These are phyloP conservation scores for Heliopora coerulea DNA, from an alignment of 92 coral and sea anemone genomes.

Conservation along the genomic window DNA sequence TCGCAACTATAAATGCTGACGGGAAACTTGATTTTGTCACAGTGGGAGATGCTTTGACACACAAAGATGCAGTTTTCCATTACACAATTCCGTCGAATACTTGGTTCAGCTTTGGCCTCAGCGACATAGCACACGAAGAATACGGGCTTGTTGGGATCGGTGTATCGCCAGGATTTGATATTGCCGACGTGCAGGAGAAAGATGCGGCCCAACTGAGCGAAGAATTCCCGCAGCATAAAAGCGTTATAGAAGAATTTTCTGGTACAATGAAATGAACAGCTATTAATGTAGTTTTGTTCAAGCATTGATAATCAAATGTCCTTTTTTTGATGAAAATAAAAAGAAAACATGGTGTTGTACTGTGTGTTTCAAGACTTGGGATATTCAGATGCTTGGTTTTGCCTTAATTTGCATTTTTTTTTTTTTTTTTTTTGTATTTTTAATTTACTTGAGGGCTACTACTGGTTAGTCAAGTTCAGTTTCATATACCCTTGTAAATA, in stretches of 20 bases:
- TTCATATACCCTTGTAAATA: no score
- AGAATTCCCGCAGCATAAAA: constrained; percentile 73
- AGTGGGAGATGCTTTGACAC: constrained; percentile 66
- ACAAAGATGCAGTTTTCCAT: constrained; percentile 55
- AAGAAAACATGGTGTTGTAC: no score
- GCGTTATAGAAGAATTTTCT: constrained; percentile 51
- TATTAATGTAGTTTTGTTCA: neutral
- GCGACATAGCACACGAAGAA: constrained; percentile 37
- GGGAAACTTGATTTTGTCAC: constrained; percentile 50
- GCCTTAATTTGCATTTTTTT: no score
- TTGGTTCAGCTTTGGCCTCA: constrained; percentile 81
- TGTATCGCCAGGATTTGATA: constrained; percentile 73
- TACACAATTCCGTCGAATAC: constrained; percentile 66
- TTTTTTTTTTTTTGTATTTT: no score
- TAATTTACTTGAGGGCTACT: no score
- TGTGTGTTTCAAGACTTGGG: no score
- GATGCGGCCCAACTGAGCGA: constrained; percentile 53
- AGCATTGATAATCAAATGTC: neutral
- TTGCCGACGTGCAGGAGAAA: constrained; percentile 57
- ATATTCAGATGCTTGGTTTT: no score
- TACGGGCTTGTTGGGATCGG: constrained; percentile 64
- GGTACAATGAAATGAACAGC: neutral
- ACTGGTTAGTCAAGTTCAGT: no score
- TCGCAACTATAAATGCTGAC: constrained; percentile 51
- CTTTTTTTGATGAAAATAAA: no score